Evolutionary conservation across 2,113 vertebrate species (phyloP), one percentile per base, ranked within the genome.

Genomic region (Merops nubicus): DNA sequence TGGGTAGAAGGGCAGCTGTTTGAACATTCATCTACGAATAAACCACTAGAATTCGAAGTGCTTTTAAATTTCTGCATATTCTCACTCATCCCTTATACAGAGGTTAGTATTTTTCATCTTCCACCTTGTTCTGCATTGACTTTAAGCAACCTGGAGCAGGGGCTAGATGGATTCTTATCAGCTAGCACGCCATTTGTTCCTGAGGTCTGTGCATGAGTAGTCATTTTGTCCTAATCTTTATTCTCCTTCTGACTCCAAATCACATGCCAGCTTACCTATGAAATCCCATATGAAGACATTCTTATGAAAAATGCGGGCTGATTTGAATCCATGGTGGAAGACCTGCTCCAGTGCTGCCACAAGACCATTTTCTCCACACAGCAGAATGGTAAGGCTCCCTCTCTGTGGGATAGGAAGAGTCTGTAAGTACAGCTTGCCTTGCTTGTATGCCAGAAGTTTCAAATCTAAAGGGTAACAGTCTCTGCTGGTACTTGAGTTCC

Each of bases 201-300:
- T 0, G 1, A 84, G 15, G 40, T 50, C 60, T 3, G 0, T 43
- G 29, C 4, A 1, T 22, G 31, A 84, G 40, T 6, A 64, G n/a
- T 22, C 21, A 26, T 84, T 94, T 38, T 75, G 18, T 28, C 69
- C 51, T 72, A 36, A 53, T n/a, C 28, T 31, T 68, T 57, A 26
- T 74, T 40, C 76, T 76, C 36, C 29, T 82, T 47, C 53, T 45
- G 65, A 53, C 59, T 62, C 62, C 73, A 68, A 29, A 51, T 51
- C 85, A 54, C 15, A 54, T 4, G 59, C 9, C 31, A 70, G 28
- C 95, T 99, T 97, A 99, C 99, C 99, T 94, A 99, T 98, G 96
- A 99, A 99, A 96, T 99, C 99, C 99, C 99, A 99, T 91, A 99
- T 98, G 97, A 99, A 99, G 91, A 99, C 97, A 6, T 98, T 99